Evolutionary conservation across 2,797 vertebrate species (phyloP).

Genomic region (Eulemur rubriventer): DNA sequence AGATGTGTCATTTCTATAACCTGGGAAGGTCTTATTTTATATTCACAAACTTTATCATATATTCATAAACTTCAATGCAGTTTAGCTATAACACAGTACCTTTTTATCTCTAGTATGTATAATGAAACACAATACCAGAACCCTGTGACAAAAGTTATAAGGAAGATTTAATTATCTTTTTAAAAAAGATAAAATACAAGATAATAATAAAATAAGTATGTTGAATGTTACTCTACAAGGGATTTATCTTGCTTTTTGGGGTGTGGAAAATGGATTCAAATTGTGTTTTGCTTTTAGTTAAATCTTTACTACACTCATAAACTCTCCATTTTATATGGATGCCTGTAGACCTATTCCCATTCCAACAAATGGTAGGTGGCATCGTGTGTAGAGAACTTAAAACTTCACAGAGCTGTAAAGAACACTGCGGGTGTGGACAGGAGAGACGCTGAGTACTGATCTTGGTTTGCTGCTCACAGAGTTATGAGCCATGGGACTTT

Average conservation of each 20-base stretch:
- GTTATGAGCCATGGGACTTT: neutral
- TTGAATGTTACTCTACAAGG: neutral
- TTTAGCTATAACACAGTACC: neutral
- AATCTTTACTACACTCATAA: neutral
- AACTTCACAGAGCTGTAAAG: neutral
- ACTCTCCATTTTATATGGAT: neutral
- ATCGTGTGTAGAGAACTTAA: neutral
- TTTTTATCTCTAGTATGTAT: neutral
- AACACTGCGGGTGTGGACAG: neutral
- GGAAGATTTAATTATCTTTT: neutral
- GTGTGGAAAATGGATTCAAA: neutral
- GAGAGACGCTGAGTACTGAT: neutral
- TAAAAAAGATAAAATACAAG: neutral
- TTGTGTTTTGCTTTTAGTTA: slow-evolving; percentile 34
- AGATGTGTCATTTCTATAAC: neutral
- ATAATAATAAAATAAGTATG: neutral
- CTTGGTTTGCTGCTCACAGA: neutral
- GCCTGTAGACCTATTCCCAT: neutral
- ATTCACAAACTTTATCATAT: neutral
- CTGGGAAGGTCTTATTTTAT: neutral
- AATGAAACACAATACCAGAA: neutral
- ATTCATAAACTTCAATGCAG: neutral
- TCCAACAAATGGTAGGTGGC: neutral
- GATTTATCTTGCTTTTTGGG: neutral
- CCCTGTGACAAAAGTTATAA: neutral